phyloP scores from a whole-genome alignment of 2,888 invertebrate species.

The Neocrepidodera transversa region DNA sequence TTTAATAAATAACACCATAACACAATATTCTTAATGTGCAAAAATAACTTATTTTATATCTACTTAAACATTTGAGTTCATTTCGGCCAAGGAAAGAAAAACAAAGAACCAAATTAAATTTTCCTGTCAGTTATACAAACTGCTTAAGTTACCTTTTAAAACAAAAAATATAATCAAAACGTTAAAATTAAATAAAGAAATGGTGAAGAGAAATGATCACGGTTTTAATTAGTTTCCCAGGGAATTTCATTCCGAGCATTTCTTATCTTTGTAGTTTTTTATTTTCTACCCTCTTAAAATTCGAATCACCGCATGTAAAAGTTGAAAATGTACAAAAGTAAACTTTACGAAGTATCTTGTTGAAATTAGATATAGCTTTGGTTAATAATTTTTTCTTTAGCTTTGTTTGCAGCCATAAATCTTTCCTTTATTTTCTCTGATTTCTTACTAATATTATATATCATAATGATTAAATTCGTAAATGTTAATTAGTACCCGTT shows the following conservation, averaged over 20 bases:
- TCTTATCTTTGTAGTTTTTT: not conserved
- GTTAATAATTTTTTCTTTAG: too few species aligned
- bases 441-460: too few species aligned
- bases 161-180: conserved; percentile 11
- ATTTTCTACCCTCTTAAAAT: not conserved
- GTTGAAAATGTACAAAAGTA: conserved; percentile 11
- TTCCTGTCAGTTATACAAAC: not conserved
- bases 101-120: not conserved
- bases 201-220: conserved; percentile 17
- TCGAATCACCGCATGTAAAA: conserved; percentile 7
- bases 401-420: too few species aligned
- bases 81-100: too few species aligned
- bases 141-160: conserved; percentile 5
- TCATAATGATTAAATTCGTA: too few species aligned
- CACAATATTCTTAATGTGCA: too few species aligned
- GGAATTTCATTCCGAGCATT: conserved; percentile 1
- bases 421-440: too few species aligned
- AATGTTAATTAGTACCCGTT: too few species aligned
- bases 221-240: conserved; percentile 18
- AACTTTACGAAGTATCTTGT: conserved; percentile 12
- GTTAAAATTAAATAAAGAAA: conserved; percentile 20
- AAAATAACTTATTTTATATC: too few species aligned
- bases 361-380: conserved; percentile 9
- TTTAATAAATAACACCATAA: too few species aligned
- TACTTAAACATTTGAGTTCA: too few species aligned